Evolutionary conservation across 1,140 invertebrate species (phyloP).

Genomic region (Lamellibrachia luymesi): DNA sequence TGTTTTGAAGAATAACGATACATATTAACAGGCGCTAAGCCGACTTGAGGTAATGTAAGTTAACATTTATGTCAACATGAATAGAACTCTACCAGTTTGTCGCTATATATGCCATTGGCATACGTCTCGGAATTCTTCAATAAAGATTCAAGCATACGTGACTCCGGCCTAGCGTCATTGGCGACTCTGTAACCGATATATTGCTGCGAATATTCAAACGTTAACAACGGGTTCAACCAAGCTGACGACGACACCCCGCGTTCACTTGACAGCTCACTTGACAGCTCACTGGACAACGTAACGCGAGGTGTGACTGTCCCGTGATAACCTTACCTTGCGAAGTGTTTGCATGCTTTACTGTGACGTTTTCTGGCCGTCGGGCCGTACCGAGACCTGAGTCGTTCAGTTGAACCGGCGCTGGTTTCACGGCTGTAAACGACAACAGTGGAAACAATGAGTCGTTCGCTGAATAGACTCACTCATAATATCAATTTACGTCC

Average conservation of each 20-base stretch:
- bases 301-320: background rate
- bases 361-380: background rate
- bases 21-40: background rate
- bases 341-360: background rate
- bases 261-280: background rate
- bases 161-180: background rate
- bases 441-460: background rate
- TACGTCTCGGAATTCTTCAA: background rate
- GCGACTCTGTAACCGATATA: background rate
- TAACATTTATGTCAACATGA: background rate
- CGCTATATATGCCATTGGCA: background rate
- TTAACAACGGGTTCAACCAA: background rate
- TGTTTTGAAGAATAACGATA: background rate
- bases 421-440: background rate
- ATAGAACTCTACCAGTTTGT: background rate
- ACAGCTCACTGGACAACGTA: background rate
- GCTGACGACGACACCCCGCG: background rate
- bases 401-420: background rate
- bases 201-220: background rate
- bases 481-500: background rate
- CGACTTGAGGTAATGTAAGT: background rate
- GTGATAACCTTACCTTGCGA: background rate
- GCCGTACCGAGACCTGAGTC: background rate
- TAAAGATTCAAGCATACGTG: background rate
- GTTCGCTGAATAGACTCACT: background rate